These are phyloP conservation scores for Phasianus colchicus DNA, from an alignment of 2,113 vertebrate species.

Conservation along the genomic window DNA sequence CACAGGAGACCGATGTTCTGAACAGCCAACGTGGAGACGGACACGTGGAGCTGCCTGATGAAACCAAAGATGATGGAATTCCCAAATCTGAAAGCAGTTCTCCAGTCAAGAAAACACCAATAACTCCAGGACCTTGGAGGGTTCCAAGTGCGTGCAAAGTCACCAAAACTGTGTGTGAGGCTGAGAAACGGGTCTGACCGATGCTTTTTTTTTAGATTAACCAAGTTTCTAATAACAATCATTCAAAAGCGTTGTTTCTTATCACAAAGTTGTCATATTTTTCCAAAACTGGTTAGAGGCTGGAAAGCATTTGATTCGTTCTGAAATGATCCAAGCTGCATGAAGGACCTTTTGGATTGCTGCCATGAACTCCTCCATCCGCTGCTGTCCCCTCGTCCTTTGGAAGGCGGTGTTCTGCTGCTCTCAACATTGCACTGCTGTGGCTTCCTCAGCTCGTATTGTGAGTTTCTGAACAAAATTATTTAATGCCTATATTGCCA, in stretches of 20 bases:
- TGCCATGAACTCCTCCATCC: constrained; percentile 9
- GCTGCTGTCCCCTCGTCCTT: constrained; percentile 32
- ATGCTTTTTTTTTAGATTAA: neutral
- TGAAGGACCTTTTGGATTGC: constrained; percentile 71
- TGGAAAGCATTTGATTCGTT: constrained; percentile 23
- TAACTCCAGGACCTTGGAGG: constrained; percentile 95
- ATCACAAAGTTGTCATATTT: neutral
- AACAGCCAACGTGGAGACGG: constrained; percentile 7
- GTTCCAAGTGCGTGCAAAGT: constrained; percentile 86
- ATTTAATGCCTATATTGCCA: constrained; percentile 41
- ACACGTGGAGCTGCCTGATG: constrained; percentile 27
- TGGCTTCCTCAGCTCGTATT: neutral
- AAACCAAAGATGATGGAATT: constrained; percentile 63
- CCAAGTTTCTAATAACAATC: neutral
- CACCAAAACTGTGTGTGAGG: constrained; percentile 62
- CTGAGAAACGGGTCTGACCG: constrained; percentile 71
- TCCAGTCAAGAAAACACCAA: constrained; percentile 81
- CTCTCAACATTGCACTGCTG: constrained; percentile 48
- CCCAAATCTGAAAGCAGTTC: constrained; percentile 71
- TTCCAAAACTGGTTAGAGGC: constrained; percentile 25
- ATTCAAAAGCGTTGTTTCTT: neutral
- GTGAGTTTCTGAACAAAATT: constrained; percentile 54
- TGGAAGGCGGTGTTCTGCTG: constrained; percentile 17
- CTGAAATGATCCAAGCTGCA: constrained; percentile 54
- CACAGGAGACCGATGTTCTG: neutral